Percentiles rank a stretch among this genome's conserved stretches.
phyloP scores from a whole-genome alignment of 2,113 vertebrate genomes.

The Paramormyrops kingsleyae region DNA sequence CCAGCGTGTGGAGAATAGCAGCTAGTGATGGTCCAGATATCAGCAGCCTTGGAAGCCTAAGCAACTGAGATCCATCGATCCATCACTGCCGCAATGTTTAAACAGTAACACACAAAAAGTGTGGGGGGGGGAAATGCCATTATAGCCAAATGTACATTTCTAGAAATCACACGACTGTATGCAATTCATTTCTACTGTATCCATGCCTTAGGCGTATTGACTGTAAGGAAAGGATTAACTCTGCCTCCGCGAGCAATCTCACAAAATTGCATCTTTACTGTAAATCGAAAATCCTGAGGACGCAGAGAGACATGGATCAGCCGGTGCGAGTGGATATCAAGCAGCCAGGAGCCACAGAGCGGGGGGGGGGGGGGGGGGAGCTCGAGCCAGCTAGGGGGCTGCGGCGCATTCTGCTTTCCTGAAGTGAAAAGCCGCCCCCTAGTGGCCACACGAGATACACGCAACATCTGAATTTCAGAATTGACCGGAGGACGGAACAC shows the following conservation, averaged over 20 bases:
- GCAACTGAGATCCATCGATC: background rate
- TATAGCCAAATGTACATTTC: background rate
- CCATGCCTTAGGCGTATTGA: background rate
- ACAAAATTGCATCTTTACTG: slow-evolving; percentile 13
- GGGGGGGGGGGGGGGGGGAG: background rate
- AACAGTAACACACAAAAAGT: background rate
- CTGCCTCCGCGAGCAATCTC: background rate
- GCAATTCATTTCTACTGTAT: background rate
- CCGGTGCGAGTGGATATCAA: slow-evolving; percentile 25
- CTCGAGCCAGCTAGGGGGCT: background rate
- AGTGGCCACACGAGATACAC: background rate
- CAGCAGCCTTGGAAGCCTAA: background rate
- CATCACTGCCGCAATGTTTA: background rate
- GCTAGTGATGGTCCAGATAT: background rate
- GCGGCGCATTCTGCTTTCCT: background rate
- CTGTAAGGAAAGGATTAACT: slow-evolving; percentile 12
- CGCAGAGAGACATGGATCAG: slow-evolving; percentile 7
- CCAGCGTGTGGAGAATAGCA: background rate
- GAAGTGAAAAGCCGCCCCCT: slow-evolving; percentile 11
- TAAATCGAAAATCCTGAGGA: slow-evolving; percentile 19
- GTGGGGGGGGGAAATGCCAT: background rate
- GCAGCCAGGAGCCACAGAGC: slow-evolving; percentile 2
- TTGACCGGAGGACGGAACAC: background rate
- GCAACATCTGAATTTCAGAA: background rate
- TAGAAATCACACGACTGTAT: background rate